Conservation (phyloP, 2,113 vertebrate genomes). For the Vulpes ferrilata region DNA sequence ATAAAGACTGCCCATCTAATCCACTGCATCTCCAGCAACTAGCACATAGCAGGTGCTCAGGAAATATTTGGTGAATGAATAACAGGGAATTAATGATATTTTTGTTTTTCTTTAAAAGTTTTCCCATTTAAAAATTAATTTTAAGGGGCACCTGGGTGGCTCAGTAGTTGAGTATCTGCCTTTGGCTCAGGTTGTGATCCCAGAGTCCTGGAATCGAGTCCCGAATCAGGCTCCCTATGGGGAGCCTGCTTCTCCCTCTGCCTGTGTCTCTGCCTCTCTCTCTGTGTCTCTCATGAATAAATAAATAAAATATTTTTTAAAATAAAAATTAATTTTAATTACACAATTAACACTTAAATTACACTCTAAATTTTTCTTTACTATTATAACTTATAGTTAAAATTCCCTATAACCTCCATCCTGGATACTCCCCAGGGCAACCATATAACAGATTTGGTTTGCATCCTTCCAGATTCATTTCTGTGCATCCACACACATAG, state of each 20-base stretch:
- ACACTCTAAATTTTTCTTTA: neutral
- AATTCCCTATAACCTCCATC: neutral
- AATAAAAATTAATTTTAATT: slow-evolving; percentile 50
- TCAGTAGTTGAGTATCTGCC: too few relatives aligned
- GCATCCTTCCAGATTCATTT: neutral
- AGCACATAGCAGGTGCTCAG: neutral
- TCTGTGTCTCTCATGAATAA: too few relatives aligned
- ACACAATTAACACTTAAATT: neutral
- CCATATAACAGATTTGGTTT: neutral
- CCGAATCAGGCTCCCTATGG: too few relatives aligned
- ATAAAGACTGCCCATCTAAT: neutral
- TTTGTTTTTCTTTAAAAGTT: slow-evolving; percentile 12
- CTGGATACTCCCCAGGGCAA: neutral
- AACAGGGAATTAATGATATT: neutral
- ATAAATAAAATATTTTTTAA: too few relatives aligned
- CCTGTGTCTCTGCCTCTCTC: too few relatives aligned
- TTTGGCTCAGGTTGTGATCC: too few relatives aligned
- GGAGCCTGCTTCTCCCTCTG: too few relatives aligned
- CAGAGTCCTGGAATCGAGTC: too few relatives aligned
- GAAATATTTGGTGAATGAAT: neutral
- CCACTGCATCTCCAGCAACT: neutral
- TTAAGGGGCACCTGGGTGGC: too few relatives aligned
- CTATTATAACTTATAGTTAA: neutral
- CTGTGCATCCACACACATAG: neutral
- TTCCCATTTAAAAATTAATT: neutral